Base-by-base conservation (phyloP, 2,888 invertebrate species). In the Toxonevra muliebris region DNA sequence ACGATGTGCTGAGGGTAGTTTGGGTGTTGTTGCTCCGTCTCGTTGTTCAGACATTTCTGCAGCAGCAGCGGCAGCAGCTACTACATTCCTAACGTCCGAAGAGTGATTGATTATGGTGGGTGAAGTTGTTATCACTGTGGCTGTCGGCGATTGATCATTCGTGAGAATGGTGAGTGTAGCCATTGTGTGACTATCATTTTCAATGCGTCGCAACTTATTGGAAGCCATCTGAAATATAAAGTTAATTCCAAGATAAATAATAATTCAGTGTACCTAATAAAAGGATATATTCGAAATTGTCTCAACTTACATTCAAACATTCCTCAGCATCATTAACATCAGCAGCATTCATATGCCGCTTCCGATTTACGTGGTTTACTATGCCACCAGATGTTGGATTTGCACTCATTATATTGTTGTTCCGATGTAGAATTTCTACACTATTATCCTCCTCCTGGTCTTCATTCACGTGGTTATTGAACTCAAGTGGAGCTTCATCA, bases 131-230 rank as follows among this genome's bases (percentile, higher is more conserved):
- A 69, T 66, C 13, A 65, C 57, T 30, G 64, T 71, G 12, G 72
- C 50, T 5, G 50, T 65, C 10, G 60, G 63, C 19, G 67, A 65
- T 50, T 68, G 58, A 58, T 72, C 72, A 40, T 72, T 69, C 4
- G 72, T 68, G 12, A 72, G 43, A 13, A 72, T 72, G 41, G 72
- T 72, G 12, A 70, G 50, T 54, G 65, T 76, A 68, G 66, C 76
- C 77, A 66, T 78, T 73, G 67, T 76, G 75, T 76, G 78, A 61
- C 74, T 74, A 48, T 81, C 78, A 11, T 66, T 67, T 67, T 81
- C 80, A 69, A 79, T 73, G 53, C 80, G 81, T 17, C 80, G 74
- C 60, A 79, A 73, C 67, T 80, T 80, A 15, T 30, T 76, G 0
- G 76, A 75, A 42, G 74, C 72, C 30, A 79, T 69, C 81, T 80